Percentiles rank a stretch among this genome's conserved stretches.
These are phyloP conservation scores for Microchrysa polita DNA, from an alignment of 2,888 invertebrate genomes.

Conservation along the genomic window DNA sequence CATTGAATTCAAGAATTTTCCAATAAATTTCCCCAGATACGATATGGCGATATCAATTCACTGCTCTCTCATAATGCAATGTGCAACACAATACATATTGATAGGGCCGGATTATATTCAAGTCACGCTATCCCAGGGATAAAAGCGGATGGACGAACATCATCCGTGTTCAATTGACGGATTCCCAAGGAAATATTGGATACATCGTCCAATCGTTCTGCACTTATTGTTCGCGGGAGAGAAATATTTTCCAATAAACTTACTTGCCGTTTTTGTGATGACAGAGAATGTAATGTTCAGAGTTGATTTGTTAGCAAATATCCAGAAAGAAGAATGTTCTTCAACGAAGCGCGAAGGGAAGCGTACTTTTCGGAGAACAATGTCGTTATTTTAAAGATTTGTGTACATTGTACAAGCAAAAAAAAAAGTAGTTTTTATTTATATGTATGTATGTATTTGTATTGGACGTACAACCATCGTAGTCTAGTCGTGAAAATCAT, in stretches of 20 bases:
- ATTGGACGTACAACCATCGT: no score
- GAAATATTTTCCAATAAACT: constrained; percentile 25
- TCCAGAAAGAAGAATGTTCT: no score
- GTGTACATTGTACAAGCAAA: no score
- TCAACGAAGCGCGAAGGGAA: no score
- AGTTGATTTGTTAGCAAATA: not conserved
- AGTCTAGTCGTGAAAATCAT: no score
- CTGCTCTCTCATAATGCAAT: constrained; percentile 4
- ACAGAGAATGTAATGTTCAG: not conserved
- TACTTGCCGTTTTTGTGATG: constrained; percentile 2
- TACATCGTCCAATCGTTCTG: not conserved
- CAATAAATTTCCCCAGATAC: constrained; percentile 13
- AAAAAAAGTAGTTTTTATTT: no score
- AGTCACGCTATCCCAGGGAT: not conserved
- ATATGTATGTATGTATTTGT: no score
- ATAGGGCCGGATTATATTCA: not conserved
- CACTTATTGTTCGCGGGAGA: constrained; percentile 1
- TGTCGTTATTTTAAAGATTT: no score
- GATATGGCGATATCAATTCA: constrained; percentile 13
- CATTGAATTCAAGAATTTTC: constrained; percentile 31
- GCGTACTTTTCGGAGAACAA: no score
- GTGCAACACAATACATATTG: not conserved
- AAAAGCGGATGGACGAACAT: not conserved
- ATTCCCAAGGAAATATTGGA: not conserved
- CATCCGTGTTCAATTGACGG: constrained; percentile 16